Conservation (phyloP, 2,113 vertebrate genomes). For the Petrocephalus zakoni region DNA sequence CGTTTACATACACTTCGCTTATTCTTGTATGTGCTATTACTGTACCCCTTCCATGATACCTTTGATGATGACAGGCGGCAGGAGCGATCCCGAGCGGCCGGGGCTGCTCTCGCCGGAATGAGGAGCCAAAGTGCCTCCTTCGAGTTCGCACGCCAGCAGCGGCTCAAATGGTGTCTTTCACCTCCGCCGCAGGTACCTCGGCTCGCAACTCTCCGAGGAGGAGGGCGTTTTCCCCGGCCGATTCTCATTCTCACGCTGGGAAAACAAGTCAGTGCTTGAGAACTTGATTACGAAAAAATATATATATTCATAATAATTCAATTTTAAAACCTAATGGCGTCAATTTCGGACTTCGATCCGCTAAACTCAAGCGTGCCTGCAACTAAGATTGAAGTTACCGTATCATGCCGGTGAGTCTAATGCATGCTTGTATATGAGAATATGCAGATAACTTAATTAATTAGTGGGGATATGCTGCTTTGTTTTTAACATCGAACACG, state of each 20-base stretch:
- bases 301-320: slow-evolving; percentile 2
- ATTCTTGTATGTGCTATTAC: not conserved
- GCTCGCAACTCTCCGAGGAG: not conserved
- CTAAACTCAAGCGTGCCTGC: slow-evolving; percentile 77
- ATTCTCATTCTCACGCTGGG: slow-evolving; percentile 11
- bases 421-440: not conserved
- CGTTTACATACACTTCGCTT: not conserved
- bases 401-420: slow-evolving; percentile 79
- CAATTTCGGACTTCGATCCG: slow-evolving; percentile 75
- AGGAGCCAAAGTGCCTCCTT: slow-evolving; percentile 4
- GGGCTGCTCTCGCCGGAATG: not conserved
- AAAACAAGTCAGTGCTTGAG: not conserved
- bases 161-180: not conserved
- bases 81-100: not conserved
- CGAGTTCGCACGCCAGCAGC: slow-evolving; percentile 2
- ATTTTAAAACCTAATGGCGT: slow-evolving; percentile 65
- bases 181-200: not conserved
- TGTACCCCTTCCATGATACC: not conserved
- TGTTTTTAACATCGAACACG: not conserved
- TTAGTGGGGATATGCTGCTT: not conserved
- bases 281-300: slow-evolving; percentile 15
- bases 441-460: not conserved
- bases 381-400: slow-evolving; percentile 91
- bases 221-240: not conserved
- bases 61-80: not conserved